Percentiles rank a stretch among this genome's conserved stretches.
phyloP scores from a whole-genome alignment of 2,888 invertebrate species.

The Acanthosepion pharaonis region DNA sequence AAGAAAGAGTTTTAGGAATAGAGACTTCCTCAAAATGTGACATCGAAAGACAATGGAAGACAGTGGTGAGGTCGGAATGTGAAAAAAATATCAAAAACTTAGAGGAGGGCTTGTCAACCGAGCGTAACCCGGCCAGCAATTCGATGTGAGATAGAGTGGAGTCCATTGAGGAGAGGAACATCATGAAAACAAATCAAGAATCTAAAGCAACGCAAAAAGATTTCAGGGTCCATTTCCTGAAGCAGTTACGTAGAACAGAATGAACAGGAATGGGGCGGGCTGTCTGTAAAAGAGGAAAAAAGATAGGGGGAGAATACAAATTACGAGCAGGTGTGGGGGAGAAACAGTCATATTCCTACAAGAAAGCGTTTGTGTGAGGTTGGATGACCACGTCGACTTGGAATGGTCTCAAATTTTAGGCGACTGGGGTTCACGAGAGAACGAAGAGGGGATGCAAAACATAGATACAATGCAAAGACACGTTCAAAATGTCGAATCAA shows the following conservation, averaged over 20 bases:
- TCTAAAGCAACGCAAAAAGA: conserved; percentile 17
- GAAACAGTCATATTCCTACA: background rate
- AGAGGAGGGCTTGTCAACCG: background rate
- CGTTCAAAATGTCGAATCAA: conserved; percentile 33
- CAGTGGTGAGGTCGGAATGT: too few species aligned
- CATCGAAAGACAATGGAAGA: too few species aligned
- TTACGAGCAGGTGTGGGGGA: background rate
- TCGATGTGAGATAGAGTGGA: background rate
- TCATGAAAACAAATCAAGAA: conserved; percentile 13
- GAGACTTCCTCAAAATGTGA: too few species aligned
- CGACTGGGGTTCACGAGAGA: background rate
- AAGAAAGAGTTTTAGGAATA: background rate
- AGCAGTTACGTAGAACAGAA: background rate
- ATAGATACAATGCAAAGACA: background rate
- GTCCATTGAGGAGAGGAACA: background rate
- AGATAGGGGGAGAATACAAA: too few species aligned
- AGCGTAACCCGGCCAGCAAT: conserved; percentile 12
- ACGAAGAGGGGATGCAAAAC: background rate
- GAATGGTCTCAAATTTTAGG: background rate
- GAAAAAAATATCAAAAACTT: background rate
- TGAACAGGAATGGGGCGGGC: background rate
- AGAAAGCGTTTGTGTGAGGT: background rate
- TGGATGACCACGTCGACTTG: background rate
- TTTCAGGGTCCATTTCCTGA: conserved; percentile 33
- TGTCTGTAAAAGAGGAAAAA: background rate